phyloP scores from a whole-genome alignment of 2,888 invertebrate genomes.

The Pantelozetes paolii region DNA sequence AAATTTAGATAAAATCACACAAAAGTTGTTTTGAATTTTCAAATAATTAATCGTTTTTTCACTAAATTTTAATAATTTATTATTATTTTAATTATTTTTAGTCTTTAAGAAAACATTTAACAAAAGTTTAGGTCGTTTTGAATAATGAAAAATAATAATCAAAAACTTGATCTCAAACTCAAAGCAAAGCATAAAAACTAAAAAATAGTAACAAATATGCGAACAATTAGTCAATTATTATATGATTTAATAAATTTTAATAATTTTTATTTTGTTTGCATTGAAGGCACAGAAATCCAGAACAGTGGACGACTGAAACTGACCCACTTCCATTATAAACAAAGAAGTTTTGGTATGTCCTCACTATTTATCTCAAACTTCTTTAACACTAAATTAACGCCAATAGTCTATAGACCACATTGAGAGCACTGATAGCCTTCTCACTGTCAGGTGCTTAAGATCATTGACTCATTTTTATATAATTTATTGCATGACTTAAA shows the following conservation, averaged over 20 bases:
- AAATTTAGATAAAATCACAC: too few relatives aligned
- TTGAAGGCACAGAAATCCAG: slow-evolving; percentile 23
- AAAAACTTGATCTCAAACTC: too few relatives aligned
- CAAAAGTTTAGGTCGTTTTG: too few relatives aligned
- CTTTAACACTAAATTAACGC: neutral
- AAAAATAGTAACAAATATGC: slow-evolving; percentile 2
- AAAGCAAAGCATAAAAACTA: too few relatives aligned
- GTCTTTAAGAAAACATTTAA: too few relatives aligned
- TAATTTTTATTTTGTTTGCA: neutral
- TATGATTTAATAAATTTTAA: neutral
- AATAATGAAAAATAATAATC: too few relatives aligned
- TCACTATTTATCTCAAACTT: neutral
- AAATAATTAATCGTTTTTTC: too few relatives aligned
- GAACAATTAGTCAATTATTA: neutral
- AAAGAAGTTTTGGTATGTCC: slow-evolving; percentile 22
- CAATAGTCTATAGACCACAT: slow-evolving; percentile 3
- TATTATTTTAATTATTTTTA: too few relatives aligned
- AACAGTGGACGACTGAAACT: slow-evolving; percentile 16
- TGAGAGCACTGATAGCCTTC: neutral
- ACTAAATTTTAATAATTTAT: too few relatives aligned
- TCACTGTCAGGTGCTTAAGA: too few relatives aligned
- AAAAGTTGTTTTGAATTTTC: too few relatives aligned
- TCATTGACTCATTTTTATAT: too few relatives aligned
- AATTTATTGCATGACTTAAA: neutral
- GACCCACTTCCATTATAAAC: slow-evolving; percentile 24